Evolutionary conservation across 2,113 vertebrate genomes (phyloP).

Genomic region (Microcebus jonahi): DNA sequence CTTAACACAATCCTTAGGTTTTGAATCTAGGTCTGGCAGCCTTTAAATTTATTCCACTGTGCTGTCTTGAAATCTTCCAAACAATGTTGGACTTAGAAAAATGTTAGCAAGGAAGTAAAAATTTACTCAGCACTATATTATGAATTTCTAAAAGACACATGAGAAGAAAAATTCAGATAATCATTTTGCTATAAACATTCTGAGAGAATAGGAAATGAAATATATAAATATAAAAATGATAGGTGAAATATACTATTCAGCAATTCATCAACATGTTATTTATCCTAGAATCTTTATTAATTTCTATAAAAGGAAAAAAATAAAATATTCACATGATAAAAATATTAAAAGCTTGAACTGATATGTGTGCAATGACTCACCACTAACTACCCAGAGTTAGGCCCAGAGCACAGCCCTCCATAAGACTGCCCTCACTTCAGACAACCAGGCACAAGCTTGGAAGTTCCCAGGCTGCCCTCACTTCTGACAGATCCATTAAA

Average conservation of each 20-base stretch:
- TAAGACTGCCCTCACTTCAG: neutral
- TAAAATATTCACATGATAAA: neutral
- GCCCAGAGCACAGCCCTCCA: neutral
- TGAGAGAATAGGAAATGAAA: neutral
- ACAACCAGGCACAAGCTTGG: neutral
- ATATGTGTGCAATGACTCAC: neutral
- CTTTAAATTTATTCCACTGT: neutral
- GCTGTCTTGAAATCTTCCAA: neutral
- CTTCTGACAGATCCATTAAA: neutral
- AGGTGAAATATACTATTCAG: neutral
- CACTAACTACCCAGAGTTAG: neutral
- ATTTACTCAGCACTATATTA: neutral
- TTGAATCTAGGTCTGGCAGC: neutral
- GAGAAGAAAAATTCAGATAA: neutral
- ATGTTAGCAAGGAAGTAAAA: conserved; percentile 1
- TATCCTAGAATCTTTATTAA: neutral
- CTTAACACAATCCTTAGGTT: neutral
- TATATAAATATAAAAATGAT: neutral
- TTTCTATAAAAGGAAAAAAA: neutral
- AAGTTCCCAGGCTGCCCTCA: neutral
- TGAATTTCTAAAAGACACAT: neutral
- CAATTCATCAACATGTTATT: neutral
- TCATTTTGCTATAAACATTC: neutral
- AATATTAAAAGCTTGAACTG: neutral
- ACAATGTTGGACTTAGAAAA: conserved; percentile 1